Evolutionary conservation across 2,888 invertebrate species (phyloP).

Genomic region (Diaphora mendica): DNA sequence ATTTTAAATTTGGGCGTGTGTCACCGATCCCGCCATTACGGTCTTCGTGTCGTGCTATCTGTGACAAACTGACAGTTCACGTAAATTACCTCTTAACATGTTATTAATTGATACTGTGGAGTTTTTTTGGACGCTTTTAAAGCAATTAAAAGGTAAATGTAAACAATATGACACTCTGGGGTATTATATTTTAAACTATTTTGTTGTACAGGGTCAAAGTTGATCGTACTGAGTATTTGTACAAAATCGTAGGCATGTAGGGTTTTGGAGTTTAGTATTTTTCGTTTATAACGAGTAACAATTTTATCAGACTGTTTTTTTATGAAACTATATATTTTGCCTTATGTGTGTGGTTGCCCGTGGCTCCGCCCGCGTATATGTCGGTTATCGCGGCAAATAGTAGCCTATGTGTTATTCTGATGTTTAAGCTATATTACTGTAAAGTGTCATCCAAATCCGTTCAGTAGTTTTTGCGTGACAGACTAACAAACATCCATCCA

Average conservation of each 20-base stretch:
- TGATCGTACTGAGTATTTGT: not conserved
- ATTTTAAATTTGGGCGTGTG: constrained; percentile 53
- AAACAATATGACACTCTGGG: constrained; percentile 49
- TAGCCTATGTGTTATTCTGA: no score
- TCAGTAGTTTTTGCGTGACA: no score
- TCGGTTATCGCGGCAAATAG: no score
- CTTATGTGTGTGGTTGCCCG: no score
- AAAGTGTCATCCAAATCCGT: no score
- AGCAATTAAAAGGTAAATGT: constrained; percentile 52
- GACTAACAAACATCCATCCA: no score
- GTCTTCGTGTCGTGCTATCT: constrained; percentile 60
- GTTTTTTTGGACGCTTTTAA: constrained; percentile 49
- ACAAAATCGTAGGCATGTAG: not conserved
- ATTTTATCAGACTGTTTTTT: not conserved
- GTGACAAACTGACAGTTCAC: constrained; percentile 72
- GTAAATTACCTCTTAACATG: constrained; percentile 73
- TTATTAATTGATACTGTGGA: constrained; percentile 66
- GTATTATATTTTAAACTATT: constrained; percentile 38
- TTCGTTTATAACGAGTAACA: not conserved
- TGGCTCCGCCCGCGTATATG: no score
- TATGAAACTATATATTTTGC: no score
- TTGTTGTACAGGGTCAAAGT: constrained; percentile 12
- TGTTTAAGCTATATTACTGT: no score
- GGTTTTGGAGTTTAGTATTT: not conserved
- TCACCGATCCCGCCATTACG: constrained; percentile 69